Conservation (phyloP, 2,113 vertebrate genomes). For the Eudyptes chrysolophus region DNA sequence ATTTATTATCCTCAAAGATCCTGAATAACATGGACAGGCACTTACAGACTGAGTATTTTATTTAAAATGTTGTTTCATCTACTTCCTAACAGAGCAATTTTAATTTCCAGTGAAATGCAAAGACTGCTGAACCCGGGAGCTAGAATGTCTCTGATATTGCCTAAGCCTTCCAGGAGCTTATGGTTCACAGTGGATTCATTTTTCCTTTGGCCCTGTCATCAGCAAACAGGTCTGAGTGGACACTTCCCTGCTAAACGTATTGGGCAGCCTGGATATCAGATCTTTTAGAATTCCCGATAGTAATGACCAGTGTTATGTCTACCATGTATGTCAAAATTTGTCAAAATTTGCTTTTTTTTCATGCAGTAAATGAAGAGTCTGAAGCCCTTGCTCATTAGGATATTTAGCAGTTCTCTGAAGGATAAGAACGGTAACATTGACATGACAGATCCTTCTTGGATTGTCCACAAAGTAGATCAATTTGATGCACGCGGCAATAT, state of each 20-base stretch:
- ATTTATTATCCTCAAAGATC: not conserved
- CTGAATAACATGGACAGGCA: not conserved
- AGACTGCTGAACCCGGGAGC: not conserved
- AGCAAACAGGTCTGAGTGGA: not conserved
- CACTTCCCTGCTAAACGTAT: not conserved
- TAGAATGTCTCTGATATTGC: not conserved
- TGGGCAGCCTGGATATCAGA: not conserved
- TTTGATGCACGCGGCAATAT: fast-evolving
- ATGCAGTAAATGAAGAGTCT: not conserved
- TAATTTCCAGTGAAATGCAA: not conserved
- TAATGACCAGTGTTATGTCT: not conserved
- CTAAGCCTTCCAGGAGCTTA: not conserved
- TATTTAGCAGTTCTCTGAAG: not conserved
- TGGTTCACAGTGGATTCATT: not conserved
- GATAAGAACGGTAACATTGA: not conserved
- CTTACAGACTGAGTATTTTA: not conserved
- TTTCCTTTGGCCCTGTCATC: not conserved
- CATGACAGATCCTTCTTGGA: not conserved
- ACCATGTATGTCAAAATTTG: not conserved
- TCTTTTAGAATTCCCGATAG: not conserved
- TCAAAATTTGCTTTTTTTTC: not conserved
- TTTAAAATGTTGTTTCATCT: not conserved
- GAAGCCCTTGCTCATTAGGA: not conserved
- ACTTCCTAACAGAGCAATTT: not conserved
- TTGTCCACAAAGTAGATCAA: not conserved